Conservation (phyloP, 1,140 invertebrate species). For the Diorhabda sublineata region DNA sequence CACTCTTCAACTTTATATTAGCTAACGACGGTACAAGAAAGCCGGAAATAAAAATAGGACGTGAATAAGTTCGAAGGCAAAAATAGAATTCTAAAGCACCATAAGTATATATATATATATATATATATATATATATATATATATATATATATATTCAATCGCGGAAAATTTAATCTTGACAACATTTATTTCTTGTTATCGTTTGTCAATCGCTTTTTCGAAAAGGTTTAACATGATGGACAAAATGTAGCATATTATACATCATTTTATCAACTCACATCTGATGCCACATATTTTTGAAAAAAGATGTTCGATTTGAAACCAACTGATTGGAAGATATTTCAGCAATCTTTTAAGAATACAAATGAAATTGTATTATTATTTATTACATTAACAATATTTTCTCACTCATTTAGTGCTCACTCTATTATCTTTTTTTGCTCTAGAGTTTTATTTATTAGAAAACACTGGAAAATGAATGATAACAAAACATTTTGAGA, state of each 20-base stretch:
- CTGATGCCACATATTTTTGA: neutral
- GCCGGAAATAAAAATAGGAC: conserved; percentile 31
- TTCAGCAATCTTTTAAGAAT: too few species aligned
- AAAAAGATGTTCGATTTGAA: neutral
- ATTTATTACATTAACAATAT: too few species aligned
- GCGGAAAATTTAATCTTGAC: conserved; percentile 28
- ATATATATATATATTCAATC: conserved; percentile 28
- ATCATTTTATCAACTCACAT: neutral
- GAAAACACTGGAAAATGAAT: too few species aligned
- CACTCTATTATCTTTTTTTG: too few species aligned
- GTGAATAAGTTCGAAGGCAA: conserved; percentile 19
- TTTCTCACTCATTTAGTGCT: too few species aligned
- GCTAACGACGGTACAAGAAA: conserved; percentile 28
- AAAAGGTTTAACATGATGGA: neutral
- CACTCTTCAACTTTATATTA: conserved; percentile 27
- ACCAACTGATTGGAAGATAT: neutral
- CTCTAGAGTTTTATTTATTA: too few species aligned
- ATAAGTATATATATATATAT: conserved; percentile 10
- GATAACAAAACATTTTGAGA: too few species aligned
- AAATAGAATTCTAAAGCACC: conserved; percentile 25
- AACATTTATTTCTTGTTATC: conserved; percentile 30
- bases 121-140: too few species aligned
- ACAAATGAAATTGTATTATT: too few species aligned
- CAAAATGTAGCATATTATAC: neutral
- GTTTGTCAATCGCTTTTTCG: conserved; percentile 11